Percentiles rank a stretch among this genome's conserved stretches.
Conservation (phyloP, 2,888 invertebrate genomes). For the Bhutanitis thaidina region DNA sequence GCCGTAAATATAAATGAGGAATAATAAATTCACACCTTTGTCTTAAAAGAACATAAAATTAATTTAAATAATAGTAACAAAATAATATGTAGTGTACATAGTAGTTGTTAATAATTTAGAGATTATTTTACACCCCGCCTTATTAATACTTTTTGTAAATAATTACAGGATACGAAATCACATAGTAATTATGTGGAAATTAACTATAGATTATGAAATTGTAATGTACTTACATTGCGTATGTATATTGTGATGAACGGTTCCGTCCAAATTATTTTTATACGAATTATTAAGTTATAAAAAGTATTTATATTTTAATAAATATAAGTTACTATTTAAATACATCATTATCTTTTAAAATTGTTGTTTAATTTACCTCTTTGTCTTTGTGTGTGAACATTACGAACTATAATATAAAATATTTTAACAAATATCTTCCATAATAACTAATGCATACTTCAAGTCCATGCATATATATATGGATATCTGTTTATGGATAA, state of each 20-base stretch:
- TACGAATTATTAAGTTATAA: slow-evolving; percentile 57
- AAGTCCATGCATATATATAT: too few species aligned
- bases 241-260: slow-evolving; percentile 64
- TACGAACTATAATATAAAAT: too few species aligned
- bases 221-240: slow-evolving; percentile 62
- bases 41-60: too few species aligned
- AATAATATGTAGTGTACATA: too few species aligned
- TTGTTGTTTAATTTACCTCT: slow-evolving; percentile 25
- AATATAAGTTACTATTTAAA: slow-evolving; percentile 40
- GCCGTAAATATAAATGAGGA: too few species aligned
- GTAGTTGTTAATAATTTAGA: not conserved
- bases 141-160: slow-evolving; percentile 23
- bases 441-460: too few species aligned
- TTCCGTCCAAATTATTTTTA: slow-evolving; percentile 55
- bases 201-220: slow-evolving; percentile 20
- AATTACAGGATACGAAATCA: slow-evolving; percentile 22
- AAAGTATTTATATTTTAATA: slow-evolving; percentile 48
- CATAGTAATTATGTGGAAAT: slow-evolving; percentile 28
- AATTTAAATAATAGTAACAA: too few species aligned
- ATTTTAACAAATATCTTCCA: too few species aligned
- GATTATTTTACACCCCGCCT: slow-evolving; percentile 19
- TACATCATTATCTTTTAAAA: slow-evolving; percentile 38
- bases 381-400: too few species aligned
- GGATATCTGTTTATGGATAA: too few species aligned
- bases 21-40: too few species aligned